A percentile compares a stretch with the other conserved stretches of the same genome.
phyloP scores from a whole-genome alignment of 2,113 vertebrate genomes.

The Phycodurus eques region DNA sequence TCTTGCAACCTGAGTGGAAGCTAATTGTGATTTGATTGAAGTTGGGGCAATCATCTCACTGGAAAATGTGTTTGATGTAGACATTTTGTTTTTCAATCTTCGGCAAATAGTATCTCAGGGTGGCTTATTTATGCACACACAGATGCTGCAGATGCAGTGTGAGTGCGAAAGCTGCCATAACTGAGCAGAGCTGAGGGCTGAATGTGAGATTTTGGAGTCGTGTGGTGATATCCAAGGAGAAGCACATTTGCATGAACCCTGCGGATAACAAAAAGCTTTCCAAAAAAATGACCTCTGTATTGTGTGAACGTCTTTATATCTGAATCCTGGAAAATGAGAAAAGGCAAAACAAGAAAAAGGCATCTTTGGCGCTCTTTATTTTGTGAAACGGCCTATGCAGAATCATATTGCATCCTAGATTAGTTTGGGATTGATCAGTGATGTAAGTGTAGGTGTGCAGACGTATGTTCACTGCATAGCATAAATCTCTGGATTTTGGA shows the following conservation, averaged over 20 bases:
- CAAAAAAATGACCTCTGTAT: slow-evolving; percentile 21
- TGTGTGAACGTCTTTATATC: slow-evolving; percentile 16
- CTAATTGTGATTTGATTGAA: slow-evolving; percentile 4
- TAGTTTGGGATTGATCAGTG: slow-evolving; percentile 5
- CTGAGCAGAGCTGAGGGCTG: slow-evolving; percentile 15
- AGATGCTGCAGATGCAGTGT: background rate
- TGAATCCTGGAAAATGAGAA: background rate
- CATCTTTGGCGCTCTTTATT: slow-evolving; percentile 10
- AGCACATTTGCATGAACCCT: slow-evolving; percentile 26
- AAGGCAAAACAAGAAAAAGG: slow-evolving; percentile 8
- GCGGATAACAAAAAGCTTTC: slow-evolving; percentile 40
- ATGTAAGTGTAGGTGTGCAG: background rate
- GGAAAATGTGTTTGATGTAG: background rate
- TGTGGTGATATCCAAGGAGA: slow-evolving; percentile 1
- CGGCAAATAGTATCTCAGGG: background rate
- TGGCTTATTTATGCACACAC: background rate
- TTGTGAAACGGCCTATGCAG: background rate
- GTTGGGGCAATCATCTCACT: background rate
- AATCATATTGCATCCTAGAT: slow-evolving; percentile 11
- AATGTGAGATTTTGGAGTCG: slow-evolving; percentile 14
- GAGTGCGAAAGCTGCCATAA: slow-evolving; percentile 13
- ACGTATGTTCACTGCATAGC: slow-evolving; percentile 2
- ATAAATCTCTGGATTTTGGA: slow-evolving; percentile 10
- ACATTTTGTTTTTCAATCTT: background rate
- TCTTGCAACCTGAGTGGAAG: background rate